A percentile compares a stretch with the other conserved stretches of the same genome.
Conservation (phyloP, 2,113 vertebrate genomes). For the Myotis brandtii region DNA sequence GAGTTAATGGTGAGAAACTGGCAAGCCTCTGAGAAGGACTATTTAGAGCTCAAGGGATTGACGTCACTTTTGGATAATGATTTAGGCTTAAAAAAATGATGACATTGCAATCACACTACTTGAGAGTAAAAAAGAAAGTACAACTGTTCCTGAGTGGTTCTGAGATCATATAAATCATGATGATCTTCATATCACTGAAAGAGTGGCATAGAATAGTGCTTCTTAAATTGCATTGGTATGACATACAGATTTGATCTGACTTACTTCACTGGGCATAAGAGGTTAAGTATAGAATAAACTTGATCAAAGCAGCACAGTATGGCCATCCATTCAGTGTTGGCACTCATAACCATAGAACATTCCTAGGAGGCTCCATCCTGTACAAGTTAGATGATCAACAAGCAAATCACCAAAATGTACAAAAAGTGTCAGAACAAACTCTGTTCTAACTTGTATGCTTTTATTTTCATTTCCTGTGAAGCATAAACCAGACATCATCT, state of each 20-base stretch:
- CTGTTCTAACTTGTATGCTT: not conserved
- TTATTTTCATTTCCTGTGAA: constrained; percentile 20
- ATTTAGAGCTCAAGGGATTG: constrained; percentile 38
- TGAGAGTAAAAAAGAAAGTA: constrained; percentile 18
- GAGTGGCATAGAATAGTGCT: not conserved
- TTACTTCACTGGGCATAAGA: not conserved
- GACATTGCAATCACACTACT: not conserved
- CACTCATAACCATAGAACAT: not conserved
- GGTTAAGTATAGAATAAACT: not conserved
- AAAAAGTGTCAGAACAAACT: not conserved
- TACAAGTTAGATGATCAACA: not conserved
- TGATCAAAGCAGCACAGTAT: not conserved
- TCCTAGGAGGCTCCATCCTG: not conserved
- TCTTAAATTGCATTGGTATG: not conserved
- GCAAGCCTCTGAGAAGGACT: constrained; percentile 12
- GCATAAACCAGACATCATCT: not conserved
- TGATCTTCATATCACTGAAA: not conserved
- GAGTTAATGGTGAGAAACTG: constrained; percentile 75
- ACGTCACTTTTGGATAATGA: constrained; percentile 47
- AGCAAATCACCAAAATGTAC: not conserved
- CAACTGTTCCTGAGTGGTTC: not conserved
- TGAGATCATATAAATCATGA: not conserved
- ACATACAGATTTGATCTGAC: not conserved
- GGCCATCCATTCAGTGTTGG: not conserved
- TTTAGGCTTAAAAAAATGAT: constrained; percentile 24